A percentile compares a stretch with the other conserved stretches of the same genome.
phyloP scores from a whole-genome alignment of 1,140 invertebrate species.

The Cecropterus lyciades region DNA sequence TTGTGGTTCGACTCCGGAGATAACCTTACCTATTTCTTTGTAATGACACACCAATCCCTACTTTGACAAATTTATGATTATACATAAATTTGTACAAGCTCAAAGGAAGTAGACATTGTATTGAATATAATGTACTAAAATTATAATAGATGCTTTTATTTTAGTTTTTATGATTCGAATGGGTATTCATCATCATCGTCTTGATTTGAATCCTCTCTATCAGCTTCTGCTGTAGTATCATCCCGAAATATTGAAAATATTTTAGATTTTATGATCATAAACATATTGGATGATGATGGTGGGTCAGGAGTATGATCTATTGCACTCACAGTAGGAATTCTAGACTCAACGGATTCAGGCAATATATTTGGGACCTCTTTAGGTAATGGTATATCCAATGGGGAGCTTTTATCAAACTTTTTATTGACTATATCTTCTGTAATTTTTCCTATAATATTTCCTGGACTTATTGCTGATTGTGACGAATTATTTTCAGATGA shows the following conservation, averaged over 20 bases:
- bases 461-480: slow-evolving; percentile 3
- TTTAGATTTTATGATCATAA: slow-evolving; percentile 52
- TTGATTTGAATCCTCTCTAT: neutral
- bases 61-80: too few species aligned
- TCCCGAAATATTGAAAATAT: slow-evolving; percentile 56
- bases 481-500: neutral
- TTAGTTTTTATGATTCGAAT: too few species aligned
- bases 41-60: too few species aligned
- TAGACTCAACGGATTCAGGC: neutral
- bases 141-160: too few species aligned
- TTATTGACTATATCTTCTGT: slow-evolving; percentile 32
- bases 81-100: too few species aligned
- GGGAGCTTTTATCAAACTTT: slow-evolving; percentile 42
- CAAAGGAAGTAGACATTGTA: too few species aligned
- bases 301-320: slow-evolving; percentile 22
- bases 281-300: slow-evolving; percentile 44
- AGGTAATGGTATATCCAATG: slow-evolving; percentile 32
- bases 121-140: too few species aligned
- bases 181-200: too few species aligned
- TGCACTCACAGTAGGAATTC: slow-evolving; percentile 16
- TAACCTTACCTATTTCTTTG: too few species aligned
- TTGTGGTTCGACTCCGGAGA: too few species aligned
- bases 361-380: slow-evolving; percentile 2
- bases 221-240: slow-evolving; percentile 25
- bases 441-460: slow-evolving; percentile 23